Percentiles rank a stretch among this genome's conserved stretches.
Conservation (phyloP, 2,797 vertebrate species). For the Darevskia mixta region DNA sequence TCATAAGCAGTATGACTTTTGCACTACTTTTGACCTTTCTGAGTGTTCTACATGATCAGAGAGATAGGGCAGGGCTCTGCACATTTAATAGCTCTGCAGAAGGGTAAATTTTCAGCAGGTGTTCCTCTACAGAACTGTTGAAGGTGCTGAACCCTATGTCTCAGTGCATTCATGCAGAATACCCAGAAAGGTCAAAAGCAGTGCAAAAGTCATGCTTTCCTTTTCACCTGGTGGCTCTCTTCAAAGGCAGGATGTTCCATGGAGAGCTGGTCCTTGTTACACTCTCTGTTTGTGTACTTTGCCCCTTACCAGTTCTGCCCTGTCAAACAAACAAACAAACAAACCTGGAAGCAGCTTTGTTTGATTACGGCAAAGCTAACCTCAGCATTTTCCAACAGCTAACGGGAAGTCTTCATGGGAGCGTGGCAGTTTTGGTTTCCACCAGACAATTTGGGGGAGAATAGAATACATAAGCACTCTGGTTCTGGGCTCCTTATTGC, state of each 20-base stretch:
- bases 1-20: background rate
- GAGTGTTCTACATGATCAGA: too few species aligned
- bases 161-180: too few species aligned
- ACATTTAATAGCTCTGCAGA: too few species aligned
- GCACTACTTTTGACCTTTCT: background rate
- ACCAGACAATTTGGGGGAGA: background rate
- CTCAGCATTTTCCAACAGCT: background rate
- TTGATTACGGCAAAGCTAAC: background rate
- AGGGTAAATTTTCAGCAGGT: too few species aligned
- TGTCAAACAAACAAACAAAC: background rate
- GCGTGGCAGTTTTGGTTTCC: background rate
- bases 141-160: too few species aligned
- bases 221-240: too few species aligned
- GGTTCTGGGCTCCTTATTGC: background rate
- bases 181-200: too few species aligned
- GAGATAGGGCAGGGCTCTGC: too few species aligned
- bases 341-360: background rate
- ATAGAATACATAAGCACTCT: background rate
- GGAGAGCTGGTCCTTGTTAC: background rate
- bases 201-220: too few species aligned
- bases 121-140: too few species aligned
- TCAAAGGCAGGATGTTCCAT: background rate
- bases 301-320: background rate
- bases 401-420: background rate
- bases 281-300: background rate